These are phyloP conservation scores for Liparis tanakae DNA, from an alignment of 2,797 vertebrate species.

Conservation along the genomic window DNA sequence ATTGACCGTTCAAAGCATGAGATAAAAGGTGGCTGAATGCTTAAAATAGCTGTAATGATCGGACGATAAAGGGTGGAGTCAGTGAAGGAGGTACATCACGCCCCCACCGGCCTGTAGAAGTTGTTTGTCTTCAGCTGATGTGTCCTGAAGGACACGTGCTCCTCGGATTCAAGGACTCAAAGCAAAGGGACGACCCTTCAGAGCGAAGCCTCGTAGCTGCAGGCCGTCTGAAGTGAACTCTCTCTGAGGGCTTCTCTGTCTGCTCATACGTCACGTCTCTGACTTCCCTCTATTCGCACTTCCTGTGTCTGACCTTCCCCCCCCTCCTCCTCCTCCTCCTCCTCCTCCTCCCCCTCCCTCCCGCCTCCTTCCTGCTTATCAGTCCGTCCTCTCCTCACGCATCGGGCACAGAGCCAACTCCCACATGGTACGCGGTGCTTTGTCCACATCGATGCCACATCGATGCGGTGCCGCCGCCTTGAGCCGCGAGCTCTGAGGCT, in stretches of 20 bases:
- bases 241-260: conserved; percentile 39
- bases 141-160: neutral
- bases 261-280: conserved; percentile 59
- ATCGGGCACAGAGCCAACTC: conserved; percentile 58
- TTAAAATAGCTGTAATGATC: conserved; percentile 3
- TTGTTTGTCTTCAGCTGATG: neutral
- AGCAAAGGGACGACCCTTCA: neutral
- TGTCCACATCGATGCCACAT: conserved; percentile 56
- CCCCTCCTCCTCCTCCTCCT: conserved; percentile 13
- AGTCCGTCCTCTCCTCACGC: conserved; percentile 12
- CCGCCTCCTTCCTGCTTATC: conserved; percentile 23
- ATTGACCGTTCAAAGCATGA: too few species aligned
- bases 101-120: neutral
- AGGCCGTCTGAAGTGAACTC: conserved; percentile 31
- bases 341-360: conserved; percentile 10
- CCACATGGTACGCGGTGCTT: conserved; percentile 59
- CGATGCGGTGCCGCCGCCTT: too few species aligned
- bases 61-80: neutral
- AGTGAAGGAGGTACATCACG: neutral
- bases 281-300: conserved; percentile 49
- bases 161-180: too few species aligned
- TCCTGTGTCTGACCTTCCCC: conserved; percentile 52
- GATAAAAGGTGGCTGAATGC: neutral
- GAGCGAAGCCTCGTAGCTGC: neutral
- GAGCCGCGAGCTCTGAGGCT: conserved; percentile 4